Percentiles rank a stretch among this genome's conserved stretches.
Evolutionary conservation across 2,113 vertebrate species (phyloP).

Genomic region (Herpetotheres cachinnans): DNA sequence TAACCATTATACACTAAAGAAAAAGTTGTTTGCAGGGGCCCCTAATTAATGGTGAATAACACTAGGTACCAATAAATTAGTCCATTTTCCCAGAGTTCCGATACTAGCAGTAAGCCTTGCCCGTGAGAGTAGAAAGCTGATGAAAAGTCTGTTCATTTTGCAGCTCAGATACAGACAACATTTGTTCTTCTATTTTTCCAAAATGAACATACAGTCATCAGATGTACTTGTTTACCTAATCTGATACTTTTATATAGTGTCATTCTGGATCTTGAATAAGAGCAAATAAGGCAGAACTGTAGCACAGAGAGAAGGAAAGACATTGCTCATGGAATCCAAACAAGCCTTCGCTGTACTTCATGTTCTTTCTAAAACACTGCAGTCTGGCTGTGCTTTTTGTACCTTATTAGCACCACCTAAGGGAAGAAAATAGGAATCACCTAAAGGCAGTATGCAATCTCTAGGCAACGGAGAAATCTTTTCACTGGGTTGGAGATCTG

Average conservation of each 20-base stretch:
- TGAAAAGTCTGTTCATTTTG: constrained; percentile 12
- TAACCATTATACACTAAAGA: neutral
- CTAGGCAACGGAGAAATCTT: neutral
- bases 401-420: constrained; percentile 72
- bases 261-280: constrained; percentile 21
- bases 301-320: neutral
- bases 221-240: constrained; percentile 41
- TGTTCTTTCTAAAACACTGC: neutral
- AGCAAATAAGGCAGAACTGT: constrained; percentile 8
- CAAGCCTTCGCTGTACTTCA: neutral
- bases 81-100: neutral
- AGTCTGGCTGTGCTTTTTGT: constrained; percentile 15
- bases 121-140: neutral
- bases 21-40: neutral
- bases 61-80: neutral
- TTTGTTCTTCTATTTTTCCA: constrained; percentile 8
- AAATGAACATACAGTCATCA: constrained; percentile 38
- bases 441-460: neutral
- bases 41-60: neutral
- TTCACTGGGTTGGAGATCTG: neutral
- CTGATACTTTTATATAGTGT: neutral
- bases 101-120: neutral
- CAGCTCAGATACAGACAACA: neutral
- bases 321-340: neutral
- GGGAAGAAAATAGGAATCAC: constrained; percentile 48